Conservation (phyloP, 2,113 vertebrate genomes). For the Brachyistius frenatus region DNA sequence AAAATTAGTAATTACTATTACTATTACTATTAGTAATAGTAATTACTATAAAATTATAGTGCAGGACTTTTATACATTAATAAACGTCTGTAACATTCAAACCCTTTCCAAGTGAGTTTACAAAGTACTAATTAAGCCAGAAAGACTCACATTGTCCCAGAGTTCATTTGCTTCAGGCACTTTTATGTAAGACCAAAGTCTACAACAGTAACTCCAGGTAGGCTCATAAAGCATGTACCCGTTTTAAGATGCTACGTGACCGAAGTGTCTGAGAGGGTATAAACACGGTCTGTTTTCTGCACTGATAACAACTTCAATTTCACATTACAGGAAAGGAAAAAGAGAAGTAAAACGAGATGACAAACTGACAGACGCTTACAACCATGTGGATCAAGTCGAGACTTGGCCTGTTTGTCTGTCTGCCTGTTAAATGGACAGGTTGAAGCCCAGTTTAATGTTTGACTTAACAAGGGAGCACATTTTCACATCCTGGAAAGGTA, state of each 20-base stretch:
- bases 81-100: too few species aligned
- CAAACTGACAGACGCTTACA: conserved; percentile 11
- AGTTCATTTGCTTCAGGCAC: too few species aligned
- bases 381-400: neutral
- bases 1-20: too few species aligned
- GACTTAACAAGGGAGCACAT: neutral
- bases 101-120: too few species aligned
- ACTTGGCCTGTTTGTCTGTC: neutral
- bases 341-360: conserved; percentile 32
- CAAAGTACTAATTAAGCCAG: too few species aligned
- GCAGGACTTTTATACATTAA: too few species aligned
- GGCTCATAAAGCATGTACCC: neutral
- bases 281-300: conserved; percentile 1
- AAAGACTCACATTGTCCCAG: too few species aligned
- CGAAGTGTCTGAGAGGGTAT: conserved; percentile 4
- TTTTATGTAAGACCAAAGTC: too few species aligned
- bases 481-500: neutral
- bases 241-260: conserved; percentile 4
- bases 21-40: too few species aligned
- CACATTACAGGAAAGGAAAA: conserved; percentile 9
- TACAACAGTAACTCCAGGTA: too few species aligned
- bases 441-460: neutral
- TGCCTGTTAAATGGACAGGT: neutral
- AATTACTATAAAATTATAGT: too few species aligned
- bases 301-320: conserved; percentile 35